A percentile compares a stretch with the other conserved stretches of the same genome.
Conservation (phyloP, 2,113 vertebrate species). For the Coregonus clupeaformis region DNA sequence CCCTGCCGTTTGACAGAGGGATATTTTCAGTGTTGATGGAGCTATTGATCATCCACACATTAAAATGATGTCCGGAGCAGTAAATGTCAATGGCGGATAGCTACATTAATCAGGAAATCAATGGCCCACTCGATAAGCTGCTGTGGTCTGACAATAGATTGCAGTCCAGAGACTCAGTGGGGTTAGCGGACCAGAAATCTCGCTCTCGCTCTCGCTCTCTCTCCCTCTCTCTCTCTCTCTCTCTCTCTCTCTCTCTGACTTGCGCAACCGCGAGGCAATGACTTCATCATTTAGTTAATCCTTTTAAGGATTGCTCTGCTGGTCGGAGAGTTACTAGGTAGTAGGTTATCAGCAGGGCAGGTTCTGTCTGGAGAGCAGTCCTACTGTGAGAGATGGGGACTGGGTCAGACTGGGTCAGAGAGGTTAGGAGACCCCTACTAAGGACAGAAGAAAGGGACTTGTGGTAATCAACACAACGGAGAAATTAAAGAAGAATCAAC, state of each 20-base stretch:
- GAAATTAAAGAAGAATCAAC: too few relatives aligned
- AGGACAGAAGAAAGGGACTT: neutral
- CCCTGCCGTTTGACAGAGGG: slow-evolving; percentile 73
- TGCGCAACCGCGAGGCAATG: slow-evolving; percentile 26
- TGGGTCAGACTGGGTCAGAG: too few relatives aligned
- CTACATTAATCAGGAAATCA: slow-evolving; percentile 91
- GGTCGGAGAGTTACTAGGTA: slow-evolving; percentile 34
- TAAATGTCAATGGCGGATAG: slow-evolving; percentile 79
- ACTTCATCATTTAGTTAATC: slow-evolving; percentile 54
- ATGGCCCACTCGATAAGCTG: slow-evolving; percentile 77
- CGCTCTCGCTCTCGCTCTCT: slow-evolving; percentile 49
- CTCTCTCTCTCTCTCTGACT: slow-evolving; percentile 7
- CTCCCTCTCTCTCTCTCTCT: slow-evolving; percentile 22
- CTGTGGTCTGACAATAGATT: slow-evolving; percentile 74
- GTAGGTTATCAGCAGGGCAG: slow-evolving; percentile 41
- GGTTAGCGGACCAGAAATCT: slow-evolving; percentile 16
- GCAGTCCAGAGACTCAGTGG: slow-evolving; percentile 58
- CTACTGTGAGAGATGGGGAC: too few relatives aligned
- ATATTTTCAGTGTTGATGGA: slow-evolving; percentile 80
- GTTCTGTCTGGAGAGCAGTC: slow-evolving; percentile 11
- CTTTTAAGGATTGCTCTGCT: slow-evolving; percentile 43
- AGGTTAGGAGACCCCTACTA: too few relatives aligned
- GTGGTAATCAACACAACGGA: too few relatives aligned
- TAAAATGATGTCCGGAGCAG: slow-evolving; percentile 87
- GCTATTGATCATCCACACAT: slow-evolving; percentile 87